Evolutionary conservation across 2,888 invertebrate genomes (phyloP), one percentile per base, ranked within the genome.

Genomic region (Boloria euphrosyne): DNA sequence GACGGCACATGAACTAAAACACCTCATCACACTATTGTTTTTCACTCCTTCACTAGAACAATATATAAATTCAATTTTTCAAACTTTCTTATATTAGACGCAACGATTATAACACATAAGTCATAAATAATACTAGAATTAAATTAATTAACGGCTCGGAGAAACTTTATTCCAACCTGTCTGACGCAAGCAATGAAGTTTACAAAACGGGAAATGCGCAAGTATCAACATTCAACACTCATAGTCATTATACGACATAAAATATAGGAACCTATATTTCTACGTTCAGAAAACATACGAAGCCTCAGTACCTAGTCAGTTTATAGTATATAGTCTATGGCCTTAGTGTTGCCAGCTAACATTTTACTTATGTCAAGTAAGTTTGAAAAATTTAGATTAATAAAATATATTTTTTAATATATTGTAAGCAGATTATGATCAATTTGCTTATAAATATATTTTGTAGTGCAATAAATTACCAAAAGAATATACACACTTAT

Each of bases 1-100:
- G 73, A 82, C 83, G 80, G 81, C 83, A 86, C 83, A 76, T 74
- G 73, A 70, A 73, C 72, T 71, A 66, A 70, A 76, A 73, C 75
- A 77, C 80, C 72, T 74, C 74, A 78, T 76, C 77, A 78, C 78
- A 62, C 59, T 60, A 62, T 65, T 71, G 38, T 61, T 67, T 53
- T 65, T 38, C 52, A 47, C 52, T 52, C 18, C 13, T 13, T 52
- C 57, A 60, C 60, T 51, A 57, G 52, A 62, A 59, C 64, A 54
- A 55, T 38, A 60, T n/a, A 59, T 50, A 61, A 62, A 62, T 51
- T 63, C 46, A 55, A 53, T 54, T 64, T 57, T 46, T 38, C 58
- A 49, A 13, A 49, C 27, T 44, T 67, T 27, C 13, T 47, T 22
- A 7, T 16, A 47, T 13, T 55, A 54, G 53, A 50, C 53, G 51